Base-by-base conservation (phyloP, 2,888 invertebrate genomes). In the Dicyrtoma fusca region DNA sequence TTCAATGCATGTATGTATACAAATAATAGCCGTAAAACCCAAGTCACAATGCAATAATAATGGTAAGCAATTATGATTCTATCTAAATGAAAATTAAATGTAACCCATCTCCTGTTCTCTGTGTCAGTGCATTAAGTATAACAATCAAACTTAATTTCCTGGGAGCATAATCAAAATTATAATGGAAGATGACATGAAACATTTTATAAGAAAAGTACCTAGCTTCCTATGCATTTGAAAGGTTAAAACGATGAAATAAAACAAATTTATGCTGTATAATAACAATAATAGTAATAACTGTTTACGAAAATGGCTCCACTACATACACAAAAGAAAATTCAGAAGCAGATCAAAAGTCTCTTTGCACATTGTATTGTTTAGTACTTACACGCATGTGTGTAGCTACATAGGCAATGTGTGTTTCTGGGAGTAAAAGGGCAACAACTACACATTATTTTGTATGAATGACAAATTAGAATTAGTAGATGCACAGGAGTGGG, bases 391-490 rank as follows among this genome's bases (percentile, higher is more conserved):
- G 8, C 45, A 44, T 44, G 45, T 44, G 10, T 44, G 14, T 44
- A 44, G 8, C 45, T 44, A 45, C 45, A 44, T 44, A 44, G 45
- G 45, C 13, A 11, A 44, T 44, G 49, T 49, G 13, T 53, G 6
- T 21, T 3, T 53, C 53, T 21, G 25, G 23, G 57, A 23, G 57
- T 57, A 25, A 57, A 49, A 49, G 49, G 49, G 57, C 26, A 13
- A 8, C 19, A 51, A 6, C 6, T n/a, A 11, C 51, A 51, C 51
- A 51, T 4, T 19, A 5, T 49, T 4, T 19, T 49, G n/a, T n/a
- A n/a, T n/a, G n/a, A n/a, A n/a, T n/a, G n/a, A n/a, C n/a, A n/a
- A n/a, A n/a, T n/a, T n/a, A n/a, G n/a, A n/a, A n/a, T n/a, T n/a
- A n/a, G n/a, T n/a, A n/a, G n/a, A n/a, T n/a, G n/a, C n/a, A n/a